These are phyloP conservation scores for Leptogaster cylindrica DNA, from an alignment of 2,888 invertebrate species.

Conservation along the genomic window DNA sequence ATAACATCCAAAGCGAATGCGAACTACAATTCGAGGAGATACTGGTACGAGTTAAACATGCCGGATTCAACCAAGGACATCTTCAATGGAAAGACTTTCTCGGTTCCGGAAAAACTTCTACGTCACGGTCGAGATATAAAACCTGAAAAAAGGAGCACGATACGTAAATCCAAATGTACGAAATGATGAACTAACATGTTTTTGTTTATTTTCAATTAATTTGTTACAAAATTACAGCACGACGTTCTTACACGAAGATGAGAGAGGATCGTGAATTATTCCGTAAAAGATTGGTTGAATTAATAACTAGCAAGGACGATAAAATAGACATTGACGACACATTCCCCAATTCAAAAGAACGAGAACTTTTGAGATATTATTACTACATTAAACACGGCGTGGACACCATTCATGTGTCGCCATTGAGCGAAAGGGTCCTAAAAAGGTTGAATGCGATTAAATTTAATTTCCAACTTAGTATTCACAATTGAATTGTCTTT, in stretches of 20 bases:
- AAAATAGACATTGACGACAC: constrained; percentile 59
- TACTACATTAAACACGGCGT: constrained; percentile 91
- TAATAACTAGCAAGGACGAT: constrained; percentile 69
- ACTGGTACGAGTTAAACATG: constrained; percentile 60
- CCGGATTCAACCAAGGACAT: constrained; percentile 56
- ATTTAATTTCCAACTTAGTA: background rate
- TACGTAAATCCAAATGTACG: constrained; percentile 56
- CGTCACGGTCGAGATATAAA: constrained; percentile 58
- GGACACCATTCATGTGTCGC: constrained; percentile 87
- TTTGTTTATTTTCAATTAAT: background rate
- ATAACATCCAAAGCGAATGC: constrained; percentile 59
- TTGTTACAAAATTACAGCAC: constrained; percentile 59
- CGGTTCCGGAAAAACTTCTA: constrained; percentile 69
- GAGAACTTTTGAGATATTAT: constrained; percentile 80
- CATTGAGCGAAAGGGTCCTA: constrained; percentile 77
- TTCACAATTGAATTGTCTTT: background rate
- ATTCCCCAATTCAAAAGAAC: constrained; percentile 70
- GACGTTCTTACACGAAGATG: constrained; percentile 72
- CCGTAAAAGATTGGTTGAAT: constrained; percentile 76
- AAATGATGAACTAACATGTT: background rate
- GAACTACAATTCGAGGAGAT: constrained; percentile 55
- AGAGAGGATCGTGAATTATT: constrained; percentile 82
- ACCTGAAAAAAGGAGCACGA: constrained; percentile 57
- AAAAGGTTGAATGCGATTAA: constrained; percentile 62
- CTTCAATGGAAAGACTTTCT: constrained; percentile 60